Evolutionary conservation across 2,797 vertebrate species (phyloP), one percentile per base, ranked within the genome.

Genomic region (Dipus sagitta): DNA sequence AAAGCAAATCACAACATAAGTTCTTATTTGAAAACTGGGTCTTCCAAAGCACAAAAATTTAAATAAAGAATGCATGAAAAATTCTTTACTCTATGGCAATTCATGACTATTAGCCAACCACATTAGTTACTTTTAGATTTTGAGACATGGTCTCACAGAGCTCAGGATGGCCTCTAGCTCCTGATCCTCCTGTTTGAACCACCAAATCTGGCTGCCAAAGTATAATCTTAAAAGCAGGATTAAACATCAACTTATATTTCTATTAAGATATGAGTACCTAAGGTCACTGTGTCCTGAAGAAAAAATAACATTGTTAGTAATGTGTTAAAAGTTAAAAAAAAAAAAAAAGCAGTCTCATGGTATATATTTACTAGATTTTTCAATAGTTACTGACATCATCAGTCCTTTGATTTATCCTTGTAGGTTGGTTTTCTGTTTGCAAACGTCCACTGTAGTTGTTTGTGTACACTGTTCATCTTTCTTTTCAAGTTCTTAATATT

Each of bases 221-320:
- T 76, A 15, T 67, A 62, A 21, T 54, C 38, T 86, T 89, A 90
- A 91, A 89, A 86, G 17, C 2, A 90, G 15, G 8, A 67, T 86
- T 60, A 74, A 71, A 47, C 3, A 87, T 6, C 24, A 30, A 23
- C 0, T 60, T 34, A 67, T 42, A 47, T 38, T 94, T 75, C 42
- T 87, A 64, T 42, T 60, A 71, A 18, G 90, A 67, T 80, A 81
- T 84, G 3, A 68, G 2, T 74, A 34, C 18, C 12, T 76, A 58
- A 60, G 0, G 23, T 75, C 71, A 67, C 34, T 14, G 21, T 82
- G 64, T 54, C 20, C 13, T 34, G 34, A 68, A 90, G 83, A 91
- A 65, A 81, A 47, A 47, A 2, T 38, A 65, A 3, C 15, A 15
- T 30, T 65, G 4, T 32, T 38, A 47, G 13, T 7, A 75, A 47